Percentiles rank a stretch among this genome's conserved stretches.
Conservation (phyloP, 2,888 invertebrate genomes). For the Synanthedon andrenaeformis region DNA sequence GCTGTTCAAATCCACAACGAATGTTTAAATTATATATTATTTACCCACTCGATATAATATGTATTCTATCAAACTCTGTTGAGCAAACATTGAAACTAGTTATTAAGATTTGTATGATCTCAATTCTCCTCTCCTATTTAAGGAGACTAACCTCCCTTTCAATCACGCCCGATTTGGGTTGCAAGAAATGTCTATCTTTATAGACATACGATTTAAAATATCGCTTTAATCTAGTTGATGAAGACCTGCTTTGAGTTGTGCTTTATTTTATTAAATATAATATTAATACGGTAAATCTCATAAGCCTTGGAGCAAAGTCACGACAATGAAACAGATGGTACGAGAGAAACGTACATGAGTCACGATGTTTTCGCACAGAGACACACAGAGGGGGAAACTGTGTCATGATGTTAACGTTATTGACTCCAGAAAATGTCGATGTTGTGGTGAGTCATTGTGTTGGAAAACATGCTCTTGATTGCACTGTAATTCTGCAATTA, state of each 20-base stretch:
- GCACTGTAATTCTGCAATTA: conserved; percentile 14
- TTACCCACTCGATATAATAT: too few relatives aligned
- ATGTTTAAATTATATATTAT: too few relatives aligned
- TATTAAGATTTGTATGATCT: neutral
- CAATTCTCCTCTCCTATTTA: neutral
- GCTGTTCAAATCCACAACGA: too few relatives aligned
- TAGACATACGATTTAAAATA: too few relatives aligned
- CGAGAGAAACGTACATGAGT: conserved; percentile 31
- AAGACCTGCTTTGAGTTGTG: too few relatives aligned
- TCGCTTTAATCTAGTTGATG: too few relatives aligned
- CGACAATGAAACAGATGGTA: conserved; percentile 46
- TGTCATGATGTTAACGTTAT: conserved; percentile 4
- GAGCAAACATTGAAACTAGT: neutral
- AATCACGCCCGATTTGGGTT: neutral
- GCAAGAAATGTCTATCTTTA: neutral
- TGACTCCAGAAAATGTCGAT: neutral
- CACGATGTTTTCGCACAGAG: conserved; percentile 20
- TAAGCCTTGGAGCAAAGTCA: neutral
- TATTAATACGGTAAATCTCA: neutral
- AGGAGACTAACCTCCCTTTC: neutral
- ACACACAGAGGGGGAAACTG: neutral
- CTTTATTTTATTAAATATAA: neutral
- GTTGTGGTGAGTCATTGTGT: neutral
- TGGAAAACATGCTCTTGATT: conserved; percentile 10
- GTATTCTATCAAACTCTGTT: too few relatives aligned